Percentiles rank a stretch among this genome's conserved stretches.
phyloP scores from a whole-genome alignment of 2,797 vertebrate genomes.

The Sebastes baramenuke region DNA sequence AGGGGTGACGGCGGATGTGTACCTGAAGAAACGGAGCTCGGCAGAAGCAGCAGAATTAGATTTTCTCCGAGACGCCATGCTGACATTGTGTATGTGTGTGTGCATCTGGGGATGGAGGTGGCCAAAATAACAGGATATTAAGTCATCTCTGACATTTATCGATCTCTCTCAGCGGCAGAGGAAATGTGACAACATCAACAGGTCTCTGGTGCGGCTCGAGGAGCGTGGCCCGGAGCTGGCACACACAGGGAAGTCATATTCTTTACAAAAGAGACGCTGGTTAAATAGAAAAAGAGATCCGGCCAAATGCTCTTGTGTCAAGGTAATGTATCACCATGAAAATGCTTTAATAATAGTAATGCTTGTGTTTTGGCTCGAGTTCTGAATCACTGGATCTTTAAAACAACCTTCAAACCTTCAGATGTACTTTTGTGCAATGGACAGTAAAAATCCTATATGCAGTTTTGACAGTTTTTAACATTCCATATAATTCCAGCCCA shows the following conservation, averaged over 20 bases:
- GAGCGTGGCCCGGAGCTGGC: neutral
- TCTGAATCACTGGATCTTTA: neutral
- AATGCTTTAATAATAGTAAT: slow-evolving; percentile 12
- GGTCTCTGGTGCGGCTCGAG: neutral
- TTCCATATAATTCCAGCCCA: neutral
- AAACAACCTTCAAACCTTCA: neutral
- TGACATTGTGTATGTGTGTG: neutral
- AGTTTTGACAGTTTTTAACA: neutral
- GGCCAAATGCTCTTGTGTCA: neutral
- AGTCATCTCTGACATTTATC: slow-evolving; percentile 13
- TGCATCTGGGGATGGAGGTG: neutral
- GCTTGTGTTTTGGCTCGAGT: neutral
- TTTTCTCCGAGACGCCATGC: slow-evolving; percentile 7
- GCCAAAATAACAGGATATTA: slow-evolving; percentile 14
- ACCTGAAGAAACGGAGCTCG: slow-evolving; percentile 19
- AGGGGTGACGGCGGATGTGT: slow-evolving; percentile 33
- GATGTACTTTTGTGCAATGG: neutral
- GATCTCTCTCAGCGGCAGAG: neutral
- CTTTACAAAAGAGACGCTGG: neutral
- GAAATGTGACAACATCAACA: slow-evolving; percentile 19
- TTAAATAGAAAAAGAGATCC: slow-evolving; percentile 1
- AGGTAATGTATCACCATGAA: neutral
- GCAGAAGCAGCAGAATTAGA: slow-evolving; percentile 18
- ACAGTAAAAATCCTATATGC: neutral
- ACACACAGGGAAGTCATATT: neutral